Evolutionary conservation across 2,113 vertebrate genomes (phyloP).

Genomic region (Oryctolagus cuniculus): mOryCun1.1 NC_091450.1:45331501-45332000

Average conservation of each 20-base stretch:
- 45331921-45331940: neutral
- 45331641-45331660: no score
- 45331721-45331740: no score
- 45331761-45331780: conserved; percentile 59
- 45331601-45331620: no score
- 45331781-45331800: conserved; percentile 62
- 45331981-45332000: neutral
- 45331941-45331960: neutral
- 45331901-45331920: neutral
- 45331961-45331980: neutral
- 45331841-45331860: neutral
- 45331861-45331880: neutral
- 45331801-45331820: neutral
- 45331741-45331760: neutral
- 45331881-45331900: neutral
- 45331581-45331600: no score
- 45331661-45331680: no score
- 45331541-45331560: no score
- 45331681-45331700: no score
- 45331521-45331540: no score
- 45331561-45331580: no score
- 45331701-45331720: no score
- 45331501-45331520: neutral
- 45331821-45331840: conserved; percentile 11
- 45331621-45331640: no score